Evolutionary conservation across 2,888 invertebrate genomes (phyloP).

Genomic region (Muschampia plurimacula): DNA sequence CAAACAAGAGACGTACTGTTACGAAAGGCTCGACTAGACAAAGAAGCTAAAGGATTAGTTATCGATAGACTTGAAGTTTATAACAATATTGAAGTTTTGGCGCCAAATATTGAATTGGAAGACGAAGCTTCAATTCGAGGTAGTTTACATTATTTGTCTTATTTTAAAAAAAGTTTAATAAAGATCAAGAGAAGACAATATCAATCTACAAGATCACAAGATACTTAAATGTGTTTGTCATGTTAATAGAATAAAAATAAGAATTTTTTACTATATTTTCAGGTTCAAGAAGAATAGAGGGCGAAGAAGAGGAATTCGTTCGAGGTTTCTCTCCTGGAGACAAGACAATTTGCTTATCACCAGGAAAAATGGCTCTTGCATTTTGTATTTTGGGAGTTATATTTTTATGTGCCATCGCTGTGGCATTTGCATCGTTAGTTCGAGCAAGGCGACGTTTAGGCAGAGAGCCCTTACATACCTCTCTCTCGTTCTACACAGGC

Average conservation of each 20-base stretch:
- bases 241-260: neutral
- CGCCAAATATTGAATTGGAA: slow-evolving; percentile 91
- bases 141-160: slow-evolving; percentile 44
- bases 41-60: slow-evolving; percentile 84
- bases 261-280: slow-evolving; percentile 43
- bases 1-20: slow-evolving; percentile 77
- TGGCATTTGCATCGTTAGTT: slow-evolving; percentile 88
- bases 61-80: slow-evolving; percentile 90
- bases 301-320: slow-evolving; percentile 72
- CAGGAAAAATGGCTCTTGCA: slow-evolving; percentile 91
- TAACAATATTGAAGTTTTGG: slow-evolving; percentile 92
- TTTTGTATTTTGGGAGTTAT: slow-evolving; percentile 90
- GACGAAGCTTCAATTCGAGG: slow-evolving; percentile 84
- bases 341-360: slow-evolving; percentile 89
- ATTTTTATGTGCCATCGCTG: slow-evolving; percentile 89
- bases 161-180: neutral
- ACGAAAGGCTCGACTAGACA: slow-evolving; percentile 77
- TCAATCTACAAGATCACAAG: too few relatives aligned
- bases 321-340: slow-evolving; percentile 84
- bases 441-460: slow-evolving; percentile 84
- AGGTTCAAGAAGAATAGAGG: slow-evolving; percentile 78
- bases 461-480: slow-evolving; percentile 79
- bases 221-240: neutral
- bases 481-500: slow-evolving; percentile 85
- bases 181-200: neutral